phyloP scores from a whole-genome alignment of 2,797 vertebrate species.

The Acrossocheilus wenchowensis region DNA sequence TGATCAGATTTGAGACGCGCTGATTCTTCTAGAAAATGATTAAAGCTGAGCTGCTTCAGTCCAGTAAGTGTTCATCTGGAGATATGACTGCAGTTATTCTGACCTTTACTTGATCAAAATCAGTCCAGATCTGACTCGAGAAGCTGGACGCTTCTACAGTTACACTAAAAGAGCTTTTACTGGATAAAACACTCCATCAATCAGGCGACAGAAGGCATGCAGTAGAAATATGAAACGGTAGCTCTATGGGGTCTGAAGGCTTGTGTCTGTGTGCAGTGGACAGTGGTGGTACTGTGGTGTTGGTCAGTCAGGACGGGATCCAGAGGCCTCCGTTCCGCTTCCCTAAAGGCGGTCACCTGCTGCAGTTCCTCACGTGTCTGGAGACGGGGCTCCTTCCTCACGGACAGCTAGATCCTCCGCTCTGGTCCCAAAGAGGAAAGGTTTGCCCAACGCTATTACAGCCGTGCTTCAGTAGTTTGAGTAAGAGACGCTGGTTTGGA shows the following conservation, averaged over 20 bases:
- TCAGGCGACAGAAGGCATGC: no score
- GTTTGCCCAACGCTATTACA: conserved; percentile 66
- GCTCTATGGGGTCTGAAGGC: neutral
- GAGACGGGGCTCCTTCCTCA: conserved; percentile 96
- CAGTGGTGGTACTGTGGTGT: conserved; percentile 94
- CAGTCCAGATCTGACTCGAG: no score
- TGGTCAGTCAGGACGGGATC: conserved; percentile 98
- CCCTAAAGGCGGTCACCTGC: conserved; percentile 91
- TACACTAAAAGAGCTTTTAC: no score
- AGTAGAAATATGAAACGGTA: neutral
- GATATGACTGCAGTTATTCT: no score
- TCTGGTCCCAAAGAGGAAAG: conserved; percentile 98
- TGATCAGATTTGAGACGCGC: no score
- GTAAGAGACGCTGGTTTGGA: neutral
- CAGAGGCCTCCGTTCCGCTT: conserved; percentile 95
- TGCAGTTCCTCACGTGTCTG: conserved; percentile 97
- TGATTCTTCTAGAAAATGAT: no score
- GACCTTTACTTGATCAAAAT: no score
- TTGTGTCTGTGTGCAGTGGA: conserved; percentile 80
- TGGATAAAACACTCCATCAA: no score
- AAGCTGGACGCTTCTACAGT: no score
- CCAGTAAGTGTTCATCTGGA: no score
- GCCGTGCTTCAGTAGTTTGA: neutral
- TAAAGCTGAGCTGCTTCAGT: no score
- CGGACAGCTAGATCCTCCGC: conserved; percentile 94